Evolutionary conservation across 2,888 invertebrate genomes (phyloP).

Genomic region (Aproaerema taeniolella): DNA sequence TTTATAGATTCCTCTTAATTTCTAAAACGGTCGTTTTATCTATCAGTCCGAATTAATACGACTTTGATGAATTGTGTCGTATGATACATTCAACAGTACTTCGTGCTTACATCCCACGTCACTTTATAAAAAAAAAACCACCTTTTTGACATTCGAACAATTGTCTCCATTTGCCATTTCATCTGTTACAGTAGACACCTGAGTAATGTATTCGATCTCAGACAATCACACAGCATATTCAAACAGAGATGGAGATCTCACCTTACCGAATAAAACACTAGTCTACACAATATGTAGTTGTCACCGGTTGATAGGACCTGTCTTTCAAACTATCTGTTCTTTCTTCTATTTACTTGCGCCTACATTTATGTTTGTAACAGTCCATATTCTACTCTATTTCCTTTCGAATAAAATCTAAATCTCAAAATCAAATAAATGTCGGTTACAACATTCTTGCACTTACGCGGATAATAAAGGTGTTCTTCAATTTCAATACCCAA

Average conservation of each 20-base stretch:
- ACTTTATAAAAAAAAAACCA: no score
- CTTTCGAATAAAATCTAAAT: background rate
- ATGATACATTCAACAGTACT: no score
- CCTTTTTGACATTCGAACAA: conserved; percentile 22
- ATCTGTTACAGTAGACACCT: conserved; percentile 25
- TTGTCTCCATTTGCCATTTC: conserved; percentile 26
- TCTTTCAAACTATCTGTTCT: conserved; percentile 65
- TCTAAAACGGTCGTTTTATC: no score
- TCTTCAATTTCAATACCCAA: conserved; percentile 23
- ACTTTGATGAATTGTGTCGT: no score
- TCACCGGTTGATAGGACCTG: conserved; percentile 72
- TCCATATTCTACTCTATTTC: background rate
- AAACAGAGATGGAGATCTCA: conserved; percentile 55
- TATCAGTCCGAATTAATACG: no score
- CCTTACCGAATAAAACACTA: conserved; percentile 63
- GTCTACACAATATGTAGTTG: conserved; percentile 70
- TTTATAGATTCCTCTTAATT: no score
- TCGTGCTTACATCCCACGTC: no score
- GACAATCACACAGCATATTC: conserved; percentile 54
- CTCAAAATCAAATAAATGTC: background rate
- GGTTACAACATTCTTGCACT: conserved; percentile 24
- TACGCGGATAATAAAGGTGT: conserved; percentile 21
- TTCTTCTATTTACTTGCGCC: conserved; percentile 6
- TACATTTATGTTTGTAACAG: background rate
- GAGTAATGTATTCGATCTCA: conserved; percentile 48